A percentile compares a stretch with the other conserved stretches of the same genome.
Evolutionary conservation across 2,888 invertebrate species (phyloP).

Genomic region (Protophormia terraenovae): DNA sequence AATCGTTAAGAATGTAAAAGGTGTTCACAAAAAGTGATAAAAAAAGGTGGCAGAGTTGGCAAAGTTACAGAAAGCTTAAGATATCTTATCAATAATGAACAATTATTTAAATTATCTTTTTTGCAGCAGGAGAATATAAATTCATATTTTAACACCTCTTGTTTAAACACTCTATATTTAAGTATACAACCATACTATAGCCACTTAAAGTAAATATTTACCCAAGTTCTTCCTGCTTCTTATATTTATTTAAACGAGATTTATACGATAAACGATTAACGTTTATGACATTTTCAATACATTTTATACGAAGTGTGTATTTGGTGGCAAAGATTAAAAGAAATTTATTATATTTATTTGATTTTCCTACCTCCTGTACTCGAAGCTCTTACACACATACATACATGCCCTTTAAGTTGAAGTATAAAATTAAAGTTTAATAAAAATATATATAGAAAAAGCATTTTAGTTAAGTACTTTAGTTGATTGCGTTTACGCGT

Average conservation of each 20-base stretch:
- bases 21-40: too few species aligned
- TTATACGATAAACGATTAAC: conserved; percentile 65
- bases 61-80: too few species aligned
- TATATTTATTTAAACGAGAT: conserved; percentile 59
- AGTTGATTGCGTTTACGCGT: conserved; percentile 28
- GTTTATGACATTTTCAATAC: conserved; percentile 50
- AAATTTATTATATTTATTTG: conserved; percentile 51
- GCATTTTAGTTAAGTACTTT: conserved; percentile 23
- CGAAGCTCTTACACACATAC: not conserved
- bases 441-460: conserved; percentile 3
- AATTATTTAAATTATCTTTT: too few species aligned
- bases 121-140: too few species aligned
- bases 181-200: not conserved
- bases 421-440: not conserved
- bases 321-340: conserved; percentile 57
- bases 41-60: not conserved
- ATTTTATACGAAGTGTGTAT: not conserved
- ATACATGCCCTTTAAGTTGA: not conserved
- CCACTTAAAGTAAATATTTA: conserved; percentile 53
- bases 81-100: too few species aligned
- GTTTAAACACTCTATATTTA: not conserved
- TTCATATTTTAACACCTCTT: not conserved
- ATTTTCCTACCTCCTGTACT: conserved; percentile 29
- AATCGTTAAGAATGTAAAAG: not conserved
- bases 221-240: conserved; percentile 32